These are phyloP conservation scores for Halyomorpha halys DNA, from an alignment of 1,140 invertebrate genomes.

Conservation along the genomic window DNA sequence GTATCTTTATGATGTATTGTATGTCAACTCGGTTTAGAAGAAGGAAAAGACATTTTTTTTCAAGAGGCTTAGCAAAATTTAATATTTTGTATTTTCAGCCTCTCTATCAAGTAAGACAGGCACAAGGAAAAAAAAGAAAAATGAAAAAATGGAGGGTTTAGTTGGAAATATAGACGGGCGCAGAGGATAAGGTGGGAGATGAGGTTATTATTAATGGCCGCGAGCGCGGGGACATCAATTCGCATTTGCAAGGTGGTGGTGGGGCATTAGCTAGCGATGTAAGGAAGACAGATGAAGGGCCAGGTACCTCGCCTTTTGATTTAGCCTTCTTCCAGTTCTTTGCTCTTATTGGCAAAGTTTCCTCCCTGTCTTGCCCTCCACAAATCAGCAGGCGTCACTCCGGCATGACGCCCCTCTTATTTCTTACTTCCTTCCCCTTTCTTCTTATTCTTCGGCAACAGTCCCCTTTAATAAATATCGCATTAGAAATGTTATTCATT, in stretches of 20 bases:
- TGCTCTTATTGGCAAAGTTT: too few species aligned
- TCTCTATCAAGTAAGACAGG: too few species aligned
- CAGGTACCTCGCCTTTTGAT: slow-evolving; percentile 4
- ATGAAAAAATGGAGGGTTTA: too few species aligned
- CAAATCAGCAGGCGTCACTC: neutral
- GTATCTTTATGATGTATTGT: too few species aligned
- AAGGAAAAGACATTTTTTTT: too few species aligned
- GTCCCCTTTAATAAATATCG: too few species aligned
- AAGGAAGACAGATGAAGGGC: slow-evolving; percentile 10
- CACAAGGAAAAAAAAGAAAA: too few species aligned
- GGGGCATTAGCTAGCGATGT: neutral
- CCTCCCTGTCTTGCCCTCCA: neutral
- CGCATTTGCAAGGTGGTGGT: slow-evolving; percentile 3
- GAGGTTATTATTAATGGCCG: neutral
- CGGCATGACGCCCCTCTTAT: neutral
- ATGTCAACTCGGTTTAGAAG: too few species aligned
- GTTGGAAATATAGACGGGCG: neutral
- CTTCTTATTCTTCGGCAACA: slow-evolving; percentile 6
- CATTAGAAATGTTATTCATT: too few species aligned
- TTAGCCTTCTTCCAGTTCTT: too few species aligned
- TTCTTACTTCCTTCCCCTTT: slow-evolving; percentile 2
- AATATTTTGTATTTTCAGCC: too few species aligned
- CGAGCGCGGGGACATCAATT: slow-evolving; percentile 5
- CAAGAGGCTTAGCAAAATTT: too few species aligned
- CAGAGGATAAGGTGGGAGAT: neutral